Percentiles rank a stretch among this genome's conserved stretches.
These are phyloP conservation scores for Aplodontia rufa DNA, from an alignment of 2,113 vertebrate genomes.

Conservation along the genomic window DNA sequence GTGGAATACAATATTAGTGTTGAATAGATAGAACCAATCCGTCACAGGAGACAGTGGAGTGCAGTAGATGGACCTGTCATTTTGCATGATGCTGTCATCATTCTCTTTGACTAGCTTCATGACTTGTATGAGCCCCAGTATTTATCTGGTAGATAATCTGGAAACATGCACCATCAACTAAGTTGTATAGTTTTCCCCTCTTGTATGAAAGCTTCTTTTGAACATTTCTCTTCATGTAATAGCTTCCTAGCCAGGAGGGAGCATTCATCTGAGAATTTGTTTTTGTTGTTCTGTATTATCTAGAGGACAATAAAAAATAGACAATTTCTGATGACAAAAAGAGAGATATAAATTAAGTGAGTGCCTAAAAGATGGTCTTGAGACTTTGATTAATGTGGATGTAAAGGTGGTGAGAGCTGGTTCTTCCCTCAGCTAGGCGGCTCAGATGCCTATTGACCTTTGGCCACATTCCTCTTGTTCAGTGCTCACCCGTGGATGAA, in stretches of 20 bases:
- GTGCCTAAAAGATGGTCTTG: not conserved
- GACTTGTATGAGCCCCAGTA: not conserved
- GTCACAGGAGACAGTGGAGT: not conserved
- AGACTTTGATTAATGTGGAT: not conserved
- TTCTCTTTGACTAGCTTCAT: slow-evolving; percentile 24
- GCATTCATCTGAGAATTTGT: not conserved
- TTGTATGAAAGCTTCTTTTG: not conserved
- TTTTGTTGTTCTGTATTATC: not conserved
- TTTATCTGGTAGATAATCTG: not conserved
- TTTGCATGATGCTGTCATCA: not conserved
- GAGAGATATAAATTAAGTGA: not conserved
- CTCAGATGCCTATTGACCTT: not conserved
- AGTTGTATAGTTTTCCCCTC: not conserved
- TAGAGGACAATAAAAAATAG: not conserved
- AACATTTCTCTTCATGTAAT: not conserved
- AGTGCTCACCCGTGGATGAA: not conserved
- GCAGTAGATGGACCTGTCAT: not conserved
- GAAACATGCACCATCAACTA: not conserved
- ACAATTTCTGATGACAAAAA: not conserved
- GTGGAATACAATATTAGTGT: not conserved
- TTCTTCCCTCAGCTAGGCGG: not conserved
- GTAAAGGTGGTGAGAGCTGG: not conserved
- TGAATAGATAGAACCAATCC: not conserved
- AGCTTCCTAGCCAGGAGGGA: not conserved
- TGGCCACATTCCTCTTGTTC: not conserved